These are phyloP conservation scores for Wasmannia auropunctata DNA, from an alignment of 1,140 invertebrate genomes.

Conservation along the genomic window DNA sequence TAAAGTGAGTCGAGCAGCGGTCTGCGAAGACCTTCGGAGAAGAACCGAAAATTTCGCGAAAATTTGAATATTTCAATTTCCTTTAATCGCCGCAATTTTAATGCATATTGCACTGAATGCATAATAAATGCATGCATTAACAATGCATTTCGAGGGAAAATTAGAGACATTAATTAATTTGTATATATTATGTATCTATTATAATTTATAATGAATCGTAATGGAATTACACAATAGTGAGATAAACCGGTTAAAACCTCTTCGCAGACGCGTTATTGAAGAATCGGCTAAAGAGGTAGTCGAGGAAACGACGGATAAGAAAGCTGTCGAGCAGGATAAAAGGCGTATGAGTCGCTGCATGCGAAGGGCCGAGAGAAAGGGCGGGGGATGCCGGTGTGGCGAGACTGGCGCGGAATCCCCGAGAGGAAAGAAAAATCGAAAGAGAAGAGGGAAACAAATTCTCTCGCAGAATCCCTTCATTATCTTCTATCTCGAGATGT, in stretches of 20 bases:
- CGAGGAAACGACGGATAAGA: not conserved
- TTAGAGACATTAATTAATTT: not conserved
- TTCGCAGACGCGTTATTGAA: not conserved
- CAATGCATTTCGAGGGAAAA: not conserved
- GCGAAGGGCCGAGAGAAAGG: not conserved
- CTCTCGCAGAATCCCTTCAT: constrained; percentile 77
- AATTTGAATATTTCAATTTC: not conserved
- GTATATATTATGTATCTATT: not conserved
- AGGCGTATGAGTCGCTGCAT: not conserved
- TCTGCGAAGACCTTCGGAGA: not conserved
- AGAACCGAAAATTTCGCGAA: not conserved
- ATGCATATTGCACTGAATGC: not conserved
- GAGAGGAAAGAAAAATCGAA: too few species aligned
- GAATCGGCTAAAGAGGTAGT: not conserved
- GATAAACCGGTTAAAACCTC: not conserved
- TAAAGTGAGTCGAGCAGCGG: not conserved
- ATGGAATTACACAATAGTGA: not conserved
- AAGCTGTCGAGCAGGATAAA: too few species aligned
- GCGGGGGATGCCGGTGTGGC: not conserved
- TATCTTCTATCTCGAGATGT: constrained; percentile 78
- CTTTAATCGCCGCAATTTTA: not conserved
- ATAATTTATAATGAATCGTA: constrained; percentile 6
- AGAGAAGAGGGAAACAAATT: constrained; percentile 1
- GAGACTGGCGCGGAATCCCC: too few species aligned
- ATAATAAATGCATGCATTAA: not conserved